phyloP scores from a whole-genome alignment of 2,888 invertebrate genomes.

The Elmis aenea region DNA sequence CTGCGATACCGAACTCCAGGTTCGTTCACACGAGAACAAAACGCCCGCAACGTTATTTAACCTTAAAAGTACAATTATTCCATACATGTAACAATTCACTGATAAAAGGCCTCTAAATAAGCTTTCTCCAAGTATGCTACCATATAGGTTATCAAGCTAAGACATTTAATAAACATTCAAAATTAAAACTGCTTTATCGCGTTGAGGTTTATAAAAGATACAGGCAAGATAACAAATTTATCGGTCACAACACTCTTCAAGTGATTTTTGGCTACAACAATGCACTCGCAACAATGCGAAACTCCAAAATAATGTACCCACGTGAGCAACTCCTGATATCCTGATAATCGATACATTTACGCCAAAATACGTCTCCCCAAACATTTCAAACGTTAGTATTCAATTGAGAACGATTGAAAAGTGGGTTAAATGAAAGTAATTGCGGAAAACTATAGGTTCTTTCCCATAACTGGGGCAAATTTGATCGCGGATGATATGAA shows the following conservation, averaged over 20 bases:
- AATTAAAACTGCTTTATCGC: constrained; percentile 8
- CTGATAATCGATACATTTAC: constrained; percentile 13
- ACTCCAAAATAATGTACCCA: constrained; percentile 12
- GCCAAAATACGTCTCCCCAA: neutral
- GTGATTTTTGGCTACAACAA: neutral
- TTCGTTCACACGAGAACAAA: constrained; percentile 43
- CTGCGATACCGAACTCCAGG: constrained; percentile 35
- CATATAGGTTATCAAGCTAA: too few relatives aligned
- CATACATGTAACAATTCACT: too few relatives aligned
- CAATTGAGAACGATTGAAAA: too few relatives aligned
- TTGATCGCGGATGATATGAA: too few relatives aligned
- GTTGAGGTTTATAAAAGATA: neutral
- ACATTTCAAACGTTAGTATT: too few relatives aligned
- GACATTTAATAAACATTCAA: too few relatives aligned
- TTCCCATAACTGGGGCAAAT: too few relatives aligned
- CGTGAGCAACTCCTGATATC: constrained; percentile 9
- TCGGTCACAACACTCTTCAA: constrained; percentile 8
- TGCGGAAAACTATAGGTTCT: too few relatives aligned
- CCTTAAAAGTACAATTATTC: too few relatives aligned
- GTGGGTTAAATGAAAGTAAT: too few relatives aligned
- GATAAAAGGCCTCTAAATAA: too few relatives aligned
- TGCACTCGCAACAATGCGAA: neutral
- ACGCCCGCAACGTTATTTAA: constrained; percentile 37
- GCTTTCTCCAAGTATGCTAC: too few relatives aligned
- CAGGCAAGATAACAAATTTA: constrained; percentile 7